A percentile compares a stretch with the other conserved stretches of the same genome.
phyloP scores from a whole-genome alignment of 2,888 invertebrate genomes.

The Philopedon plagiatum region DNA sequence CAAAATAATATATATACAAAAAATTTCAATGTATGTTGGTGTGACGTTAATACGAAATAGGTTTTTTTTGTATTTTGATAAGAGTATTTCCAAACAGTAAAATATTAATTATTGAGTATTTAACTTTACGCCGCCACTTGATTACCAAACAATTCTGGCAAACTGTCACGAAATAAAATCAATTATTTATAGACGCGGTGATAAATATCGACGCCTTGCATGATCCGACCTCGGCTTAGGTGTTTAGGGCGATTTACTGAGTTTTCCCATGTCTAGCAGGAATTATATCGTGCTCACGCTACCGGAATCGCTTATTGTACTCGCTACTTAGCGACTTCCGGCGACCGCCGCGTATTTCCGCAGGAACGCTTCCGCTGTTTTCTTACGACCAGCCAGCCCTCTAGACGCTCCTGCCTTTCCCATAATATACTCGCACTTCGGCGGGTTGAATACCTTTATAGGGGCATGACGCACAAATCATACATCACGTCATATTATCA shows the following conservation, averaged over 20 bases:
- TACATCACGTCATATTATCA: too few relatives aligned
- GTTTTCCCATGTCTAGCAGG: conserved; percentile 62
- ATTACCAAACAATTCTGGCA: conserved; percentile 29
- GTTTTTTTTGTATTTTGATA: too few relatives aligned
- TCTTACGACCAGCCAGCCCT: conserved; percentile 58
- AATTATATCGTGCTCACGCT: conserved; percentile 62
- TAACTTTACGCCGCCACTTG: conserved; percentile 5
- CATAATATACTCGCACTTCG: conserved; percentile 2
- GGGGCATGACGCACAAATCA: too few relatives aligned
- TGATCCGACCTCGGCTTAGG: conserved; percentile 53
- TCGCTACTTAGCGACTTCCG: conserved; percentile 69
- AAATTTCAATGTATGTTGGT: too few relatives aligned
- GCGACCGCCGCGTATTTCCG: conserved; percentile 67
- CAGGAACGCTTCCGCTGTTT: conserved; percentile 67
- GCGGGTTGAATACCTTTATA: not conserved
- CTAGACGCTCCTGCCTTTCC: conserved; percentile 31
- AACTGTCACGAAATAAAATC: conserved; percentile 55
- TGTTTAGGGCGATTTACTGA: conserved; percentile 57
- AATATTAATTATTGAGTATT: too few relatives aligned
- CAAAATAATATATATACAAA: too few relatives aligned
- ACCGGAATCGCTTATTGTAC: conserved; percentile 70
- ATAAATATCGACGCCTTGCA: conserved; percentile 52
- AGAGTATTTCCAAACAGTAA: too few relatives aligned
- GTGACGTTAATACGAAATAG: too few relatives aligned
- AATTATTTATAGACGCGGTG: conserved; percentile 51